These are phyloP conservation scores for Taenioides sp. DNA, from an alignment of 2,797 vertebrate species.

Conservation along the genomic window DNA sequence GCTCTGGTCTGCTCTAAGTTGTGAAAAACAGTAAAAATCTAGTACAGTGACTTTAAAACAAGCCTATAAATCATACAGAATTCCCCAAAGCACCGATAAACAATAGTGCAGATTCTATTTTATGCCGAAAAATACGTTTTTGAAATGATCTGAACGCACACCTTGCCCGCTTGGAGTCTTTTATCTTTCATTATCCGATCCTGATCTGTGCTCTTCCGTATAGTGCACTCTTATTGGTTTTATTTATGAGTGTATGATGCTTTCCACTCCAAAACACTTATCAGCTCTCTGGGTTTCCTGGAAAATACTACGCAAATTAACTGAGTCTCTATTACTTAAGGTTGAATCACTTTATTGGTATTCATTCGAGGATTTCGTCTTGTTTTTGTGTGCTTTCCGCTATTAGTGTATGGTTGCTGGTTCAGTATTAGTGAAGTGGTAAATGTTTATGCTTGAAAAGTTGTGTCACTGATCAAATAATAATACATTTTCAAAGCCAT, in stretches of 20 bases:
- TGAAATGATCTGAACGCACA: constrained; percentile 5
- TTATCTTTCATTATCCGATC: constrained; percentile 1
- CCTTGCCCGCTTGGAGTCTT: constrained; percentile 1
- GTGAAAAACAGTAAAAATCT: too few species aligned
- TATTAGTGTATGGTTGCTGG: not conserved
- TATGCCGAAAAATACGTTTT: not conserved
- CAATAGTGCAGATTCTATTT: not conserved
- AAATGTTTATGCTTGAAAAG: too few species aligned
- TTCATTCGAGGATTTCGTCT: not conserved
- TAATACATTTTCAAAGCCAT: too few species aligned
- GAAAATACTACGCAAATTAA: constrained; percentile 2
- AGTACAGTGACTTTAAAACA: too few species aligned
- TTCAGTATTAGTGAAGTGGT: not conserved
- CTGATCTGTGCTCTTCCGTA: not conserved
- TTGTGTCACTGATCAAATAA: too few species aligned
- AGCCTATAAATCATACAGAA: too few species aligned
- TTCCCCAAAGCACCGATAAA: too few species aligned
- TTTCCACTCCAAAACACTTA: not conserved
- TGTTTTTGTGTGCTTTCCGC: not conserved
- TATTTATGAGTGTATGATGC: constrained; percentile 7
- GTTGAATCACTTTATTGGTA: not conserved
- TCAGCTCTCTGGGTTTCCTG: not conserved
- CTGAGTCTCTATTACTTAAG: not conserved
- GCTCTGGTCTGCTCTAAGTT: too few species aligned
- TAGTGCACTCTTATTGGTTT: constrained; percentile 7